A percentile compares a stretch with the other conserved stretches of the same genome.
Conservation (phyloP, 2,113 vertebrate species). For the Limanda limanda region DNA sequence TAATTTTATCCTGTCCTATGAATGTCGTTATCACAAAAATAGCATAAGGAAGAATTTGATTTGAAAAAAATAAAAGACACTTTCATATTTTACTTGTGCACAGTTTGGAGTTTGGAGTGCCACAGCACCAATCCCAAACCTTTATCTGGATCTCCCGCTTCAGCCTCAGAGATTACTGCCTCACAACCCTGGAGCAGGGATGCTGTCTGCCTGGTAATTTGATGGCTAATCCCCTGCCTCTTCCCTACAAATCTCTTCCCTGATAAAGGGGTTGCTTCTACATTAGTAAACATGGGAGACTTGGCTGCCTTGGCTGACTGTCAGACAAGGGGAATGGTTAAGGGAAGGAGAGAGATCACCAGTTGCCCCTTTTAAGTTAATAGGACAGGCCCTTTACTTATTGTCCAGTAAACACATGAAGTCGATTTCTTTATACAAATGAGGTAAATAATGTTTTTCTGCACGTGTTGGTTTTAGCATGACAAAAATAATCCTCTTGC, state of each 20-base stretch:
- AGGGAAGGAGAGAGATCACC: slow-evolving; percentile 37
- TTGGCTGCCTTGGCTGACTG: slow-evolving; percentile 56
- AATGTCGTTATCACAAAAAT: slow-evolving; percentile 28
- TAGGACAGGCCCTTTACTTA: slow-evolving; percentile 16
- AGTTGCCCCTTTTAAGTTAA: slow-evolving; percentile 13
- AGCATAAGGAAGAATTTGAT: not conserved
- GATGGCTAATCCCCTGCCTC: slow-evolving; percentile 80
- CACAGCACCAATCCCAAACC: slow-evolving; percentile 63
- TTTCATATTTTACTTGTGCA: slow-evolving; percentile 47
- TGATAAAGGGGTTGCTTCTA: slow-evolving; percentile 78
- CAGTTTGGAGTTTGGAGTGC: slow-evolving; percentile 52
- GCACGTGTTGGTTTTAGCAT: slow-evolving; percentile 19
- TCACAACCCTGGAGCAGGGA: slow-evolving; percentile 73
- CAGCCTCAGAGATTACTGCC: slow-evolving; percentile 74
- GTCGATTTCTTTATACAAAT: slow-evolving; percentile 3
- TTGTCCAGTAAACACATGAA: slow-evolving; percentile 9
- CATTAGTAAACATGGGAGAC: slow-evolving; percentile 76
- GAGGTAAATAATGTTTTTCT: slow-evolving; percentile 24
- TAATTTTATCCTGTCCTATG: not conserved
- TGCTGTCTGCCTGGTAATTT: slow-evolving; percentile 81
- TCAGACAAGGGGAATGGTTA: slow-evolving; percentile 60
- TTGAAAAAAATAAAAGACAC: slow-evolving; percentile 25
- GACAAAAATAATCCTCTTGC: not conserved
- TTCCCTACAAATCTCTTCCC: slow-evolving; percentile 78
- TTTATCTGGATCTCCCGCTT: slow-evolving; percentile 72